Base-by-base conservation (phyloP, 1,140 invertebrate genomes). In the Xylocopa sonorina region DNA sequence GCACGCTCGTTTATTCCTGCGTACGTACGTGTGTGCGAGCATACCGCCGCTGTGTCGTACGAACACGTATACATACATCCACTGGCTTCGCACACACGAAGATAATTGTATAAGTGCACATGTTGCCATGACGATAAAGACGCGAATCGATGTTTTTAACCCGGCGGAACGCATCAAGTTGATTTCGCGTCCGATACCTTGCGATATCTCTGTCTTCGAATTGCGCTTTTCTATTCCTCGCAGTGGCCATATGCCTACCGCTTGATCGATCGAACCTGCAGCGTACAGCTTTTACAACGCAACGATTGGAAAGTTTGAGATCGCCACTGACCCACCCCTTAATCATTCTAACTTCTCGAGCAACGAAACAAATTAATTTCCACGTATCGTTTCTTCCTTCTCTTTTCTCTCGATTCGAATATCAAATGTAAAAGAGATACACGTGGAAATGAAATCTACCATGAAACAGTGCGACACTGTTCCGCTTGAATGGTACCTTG, bases 81-180 rank as follows among this genome's bases (percentile, higher is more conserved):
- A 43, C 46, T 71, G 24, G 24, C 1, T 18, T 41, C 24, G 51
- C 67, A 73, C 77, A 72, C 67, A 73, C 77, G 64, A 43, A 24
- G 46, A 51, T 60, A 46, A 68, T 69, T 34, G 63, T 67, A 72
- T 63, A 78, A 55, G 64, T 68, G 77, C 73, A 71, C 18, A 48
- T 55, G 78, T 87, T 81, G 43, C 78, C 81, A 83, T 87, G 81
- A 69, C 83, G 78, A 83, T 83, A 83, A 83, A 78, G 83, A 85
- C 83, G 73, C 77, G 66, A 71, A 85, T 87, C 81, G 81, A 85
- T 85, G 77, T 60, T 77, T 82, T 85, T 80, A 78, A 82, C 80
- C 60, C 63, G 66, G 32, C 51, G 60, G 67, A 78, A 73, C 68
- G 67, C 75, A 79, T 82, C 66, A 57, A 67, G 66, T 82, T 72